These are phyloP conservation scores for Tubiluchus corallicola DNA, from an alignment of 2,888 invertebrate species.

Conservation along the genomic window DNA sequence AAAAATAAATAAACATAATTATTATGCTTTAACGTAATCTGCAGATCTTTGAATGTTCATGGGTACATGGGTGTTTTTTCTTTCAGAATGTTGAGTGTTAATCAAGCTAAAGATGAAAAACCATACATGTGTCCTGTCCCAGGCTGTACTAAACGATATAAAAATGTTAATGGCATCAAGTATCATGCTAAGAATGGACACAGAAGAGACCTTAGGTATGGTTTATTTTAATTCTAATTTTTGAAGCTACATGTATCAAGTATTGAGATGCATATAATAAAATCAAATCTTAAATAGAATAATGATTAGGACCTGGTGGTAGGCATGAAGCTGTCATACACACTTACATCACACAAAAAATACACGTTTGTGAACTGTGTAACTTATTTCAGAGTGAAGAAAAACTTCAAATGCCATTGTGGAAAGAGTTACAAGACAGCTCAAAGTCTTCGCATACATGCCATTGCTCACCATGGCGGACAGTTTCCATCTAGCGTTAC, in stretches of 20 bases:
- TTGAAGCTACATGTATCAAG: too few species aligned
- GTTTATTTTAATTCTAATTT: conserved; percentile 17
- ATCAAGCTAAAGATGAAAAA: conserved; percentile 39
- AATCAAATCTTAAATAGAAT: too few species aligned
- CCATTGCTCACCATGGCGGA: conserved; percentile 27
- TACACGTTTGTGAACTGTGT: too few species aligned
- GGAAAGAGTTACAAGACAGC: conserved; percentile 67
- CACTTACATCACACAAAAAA: too few species aligned
- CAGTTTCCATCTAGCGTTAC: neutral
- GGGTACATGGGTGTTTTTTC: neutral
- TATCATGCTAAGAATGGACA: conserved; percentile 73
- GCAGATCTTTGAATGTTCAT: conserved; percentile 7
- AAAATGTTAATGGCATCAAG: conserved; percentile 70
- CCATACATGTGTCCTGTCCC: conserved; percentile 67
- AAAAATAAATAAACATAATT: too few species aligned
- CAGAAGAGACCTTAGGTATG: conserved; percentile 61
- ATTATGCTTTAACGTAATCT: too few species aligned
- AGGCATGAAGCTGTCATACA: too few species aligned
- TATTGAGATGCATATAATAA: too few species aligned
- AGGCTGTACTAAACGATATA: conserved; percentile 68
- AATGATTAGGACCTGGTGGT: too few species aligned
- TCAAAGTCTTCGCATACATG: conserved; percentile 55
- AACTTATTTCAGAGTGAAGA: conserved; percentile 43
- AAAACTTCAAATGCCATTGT: conserved; percentile 61
- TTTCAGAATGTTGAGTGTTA: conserved; percentile 20